Evolutionary conservation across 2,113 vertebrate genomes (phyloP).

Genomic region (Ptilonorhynchus violaceus): DNA sequence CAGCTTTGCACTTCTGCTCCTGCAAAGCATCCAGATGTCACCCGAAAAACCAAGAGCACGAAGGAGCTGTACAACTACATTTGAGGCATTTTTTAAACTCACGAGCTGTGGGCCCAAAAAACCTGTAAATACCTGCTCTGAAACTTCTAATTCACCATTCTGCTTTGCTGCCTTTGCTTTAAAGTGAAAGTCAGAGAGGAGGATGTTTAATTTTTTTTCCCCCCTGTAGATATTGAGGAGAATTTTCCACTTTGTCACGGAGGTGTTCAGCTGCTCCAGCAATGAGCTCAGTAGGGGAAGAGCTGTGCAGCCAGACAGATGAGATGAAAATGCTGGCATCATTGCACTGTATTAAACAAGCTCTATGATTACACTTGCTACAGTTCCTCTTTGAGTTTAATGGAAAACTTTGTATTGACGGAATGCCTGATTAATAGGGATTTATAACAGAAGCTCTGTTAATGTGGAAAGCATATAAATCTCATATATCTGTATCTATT

Average conservation of each 20-base stretch:
- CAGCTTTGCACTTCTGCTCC: neutral
- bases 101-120: neutral
- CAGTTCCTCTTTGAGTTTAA: slow-evolving; percentile 42
- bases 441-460: slow-evolving; percentile 50
- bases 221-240: neutral
- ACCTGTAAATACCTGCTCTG: neutral
- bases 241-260: slow-evolving; percentile 5
- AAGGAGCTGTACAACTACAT: neutral
- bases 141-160: neutral
- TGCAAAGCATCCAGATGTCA: neutral
- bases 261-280: slow-evolving; percentile 10
- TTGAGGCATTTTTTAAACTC: neutral
- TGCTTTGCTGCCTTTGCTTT: neutral
- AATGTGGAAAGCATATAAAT: slow-evolving; percentile 34
- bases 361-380: slow-evolving; percentile 12
- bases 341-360: slow-evolving; percentile 43
- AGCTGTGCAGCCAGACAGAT: slow-evolving; percentile 2
- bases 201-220: neutral
- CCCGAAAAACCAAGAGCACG: neutral
- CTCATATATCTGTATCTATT: neutral
- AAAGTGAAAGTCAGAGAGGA: neutral
- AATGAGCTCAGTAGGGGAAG: neutral
- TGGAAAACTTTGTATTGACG: slow-evolving; percentile 44
- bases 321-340: slow-evolving; percentile 34
- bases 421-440: slow-evolving; percentile 49